phyloP scores from a whole-genome alignment of 2,888 invertebrate species.

The Agonum fuliginosum region DNA sequence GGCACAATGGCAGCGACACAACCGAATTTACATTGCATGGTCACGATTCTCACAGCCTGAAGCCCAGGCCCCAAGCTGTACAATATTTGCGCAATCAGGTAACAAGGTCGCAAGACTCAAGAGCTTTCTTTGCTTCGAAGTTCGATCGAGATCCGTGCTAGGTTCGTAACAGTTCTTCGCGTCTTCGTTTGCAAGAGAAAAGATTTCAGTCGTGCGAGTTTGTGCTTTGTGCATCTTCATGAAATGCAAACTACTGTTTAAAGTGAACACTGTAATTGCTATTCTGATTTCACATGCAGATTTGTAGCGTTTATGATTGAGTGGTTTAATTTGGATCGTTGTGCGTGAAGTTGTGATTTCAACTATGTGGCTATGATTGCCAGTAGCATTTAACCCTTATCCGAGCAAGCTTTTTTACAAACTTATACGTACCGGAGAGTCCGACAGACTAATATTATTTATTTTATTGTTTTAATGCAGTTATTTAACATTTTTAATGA shows the following conservation, averaged over 20 bases:
- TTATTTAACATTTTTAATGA: no score
- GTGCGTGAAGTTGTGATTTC: no score
- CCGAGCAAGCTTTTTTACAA: no score
- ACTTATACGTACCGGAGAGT: no score
- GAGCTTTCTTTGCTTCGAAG: not conserved
- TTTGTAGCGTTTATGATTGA: no score
- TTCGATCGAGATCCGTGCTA: not conserved
- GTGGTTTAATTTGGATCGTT: no score
- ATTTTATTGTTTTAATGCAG: no score
- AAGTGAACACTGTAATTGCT: no score
- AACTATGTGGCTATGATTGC: no score
- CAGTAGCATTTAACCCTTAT: no score
- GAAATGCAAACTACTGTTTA: not conserved
- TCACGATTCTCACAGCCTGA: slow-evolving; percentile 1
- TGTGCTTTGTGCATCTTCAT: not conserved
- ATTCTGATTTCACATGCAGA: no score
- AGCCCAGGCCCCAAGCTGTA: slow-evolving; percentile 18
- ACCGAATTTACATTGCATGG: slow-evolving; percentile 27
- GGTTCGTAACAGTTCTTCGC: not conserved
- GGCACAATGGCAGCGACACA: not conserved
- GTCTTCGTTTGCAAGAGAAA: not conserved
- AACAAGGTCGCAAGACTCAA: not conserved
- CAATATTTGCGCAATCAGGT: slow-evolving; percentile 23
- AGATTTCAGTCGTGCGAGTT: not conserved
- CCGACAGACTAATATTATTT: no score